Percentiles rank a stretch among this genome's conserved stretches.
Evolutionary conservation across 2,797 vertebrate species (phyloP).

Genomic region (Graptemys geographica): DNA sequence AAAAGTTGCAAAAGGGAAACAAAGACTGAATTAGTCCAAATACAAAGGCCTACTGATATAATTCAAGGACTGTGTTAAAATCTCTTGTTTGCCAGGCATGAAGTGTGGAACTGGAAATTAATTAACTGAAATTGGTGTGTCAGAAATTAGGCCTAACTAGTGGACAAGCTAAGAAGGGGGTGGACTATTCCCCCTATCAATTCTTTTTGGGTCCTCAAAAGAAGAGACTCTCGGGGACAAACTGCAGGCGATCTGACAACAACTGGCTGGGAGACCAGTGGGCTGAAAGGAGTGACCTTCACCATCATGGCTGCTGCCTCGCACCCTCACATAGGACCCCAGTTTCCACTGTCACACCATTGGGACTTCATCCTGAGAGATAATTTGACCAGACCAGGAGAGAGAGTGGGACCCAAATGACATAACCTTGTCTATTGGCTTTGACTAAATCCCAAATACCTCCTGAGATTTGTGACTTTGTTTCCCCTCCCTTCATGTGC

Average conservation of each 20-base stretch:
- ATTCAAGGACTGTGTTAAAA: background rate
- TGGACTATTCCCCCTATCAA: background rate
- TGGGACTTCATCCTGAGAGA: background rate
- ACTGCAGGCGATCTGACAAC: background rate
- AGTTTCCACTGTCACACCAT: background rate
- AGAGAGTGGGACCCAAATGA: background rate
- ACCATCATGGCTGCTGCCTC: background rate
- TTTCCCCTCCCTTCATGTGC: background rate
- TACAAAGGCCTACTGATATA: background rate
- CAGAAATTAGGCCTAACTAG: background rate
- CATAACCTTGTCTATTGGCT: background rate
- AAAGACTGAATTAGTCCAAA: background rate
- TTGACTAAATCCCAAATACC: background rate
- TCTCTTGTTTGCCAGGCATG: background rate
- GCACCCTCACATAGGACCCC: background rate
- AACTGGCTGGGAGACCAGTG: background rate
- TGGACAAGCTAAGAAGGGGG: background rate
- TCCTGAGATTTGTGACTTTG: background rate
- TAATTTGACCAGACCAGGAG: background rate
- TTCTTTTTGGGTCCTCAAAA: background rate
- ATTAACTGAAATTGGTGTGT: background rate
- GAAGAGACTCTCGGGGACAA: background rate
- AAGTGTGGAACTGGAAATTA: background rate
- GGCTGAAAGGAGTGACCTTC: background rate
- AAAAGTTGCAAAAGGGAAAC: background rate